Evolutionary conservation across 1,140 invertebrate genomes (phyloP).

Genomic region (Drosophila takahashii): DNA sequence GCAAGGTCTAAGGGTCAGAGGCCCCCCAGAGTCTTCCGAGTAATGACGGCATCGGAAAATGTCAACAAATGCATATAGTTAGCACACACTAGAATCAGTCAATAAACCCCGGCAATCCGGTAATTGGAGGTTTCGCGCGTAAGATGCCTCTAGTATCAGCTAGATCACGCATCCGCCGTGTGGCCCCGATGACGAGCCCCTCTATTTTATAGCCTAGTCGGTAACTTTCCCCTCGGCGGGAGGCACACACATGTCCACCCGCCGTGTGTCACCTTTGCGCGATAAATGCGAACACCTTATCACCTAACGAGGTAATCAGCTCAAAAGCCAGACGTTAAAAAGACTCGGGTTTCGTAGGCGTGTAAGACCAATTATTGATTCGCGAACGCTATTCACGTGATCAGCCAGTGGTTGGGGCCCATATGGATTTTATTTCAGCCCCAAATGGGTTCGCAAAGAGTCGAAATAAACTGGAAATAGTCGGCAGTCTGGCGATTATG

Average conservation of each 20-base stretch:
- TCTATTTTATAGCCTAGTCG: slow-evolving; percentile 16
- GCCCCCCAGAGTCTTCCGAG: neutral
- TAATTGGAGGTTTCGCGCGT: slow-evolving; percentile 24
- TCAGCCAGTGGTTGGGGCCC: slow-evolving; percentile 33
- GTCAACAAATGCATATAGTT: slow-evolving; percentile 33
- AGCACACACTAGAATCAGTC: slow-evolving; percentile 6
- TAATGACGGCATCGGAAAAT: slow-evolving; percentile 25
- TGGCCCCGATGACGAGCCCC: slow-evolving; percentile 57
- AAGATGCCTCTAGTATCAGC: slow-evolving; percentile 13
- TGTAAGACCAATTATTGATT: slow-evolving; percentile 39
- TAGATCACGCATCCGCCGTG: slow-evolving; percentile 52
- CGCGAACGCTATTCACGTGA: slow-evolving; percentile 51
- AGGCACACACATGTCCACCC: neutral
- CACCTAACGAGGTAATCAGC: slow-evolving; percentile 13
- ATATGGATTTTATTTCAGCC: neutral
- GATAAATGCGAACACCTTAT: slow-evolving; percentile 26
- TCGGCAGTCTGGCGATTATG: slow-evolving; percentile 31
- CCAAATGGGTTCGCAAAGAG: slow-evolving; percentile 12
- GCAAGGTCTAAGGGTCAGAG: slow-evolving; percentile 8
- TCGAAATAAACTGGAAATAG: slow-evolving; percentile 17
- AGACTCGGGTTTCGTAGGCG: slow-evolving; percentile 18
- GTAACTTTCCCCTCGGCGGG: slow-evolving; percentile 55
- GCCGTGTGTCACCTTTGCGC: slow-evolving; percentile 25
- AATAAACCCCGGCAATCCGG: slow-evolving; percentile 16
- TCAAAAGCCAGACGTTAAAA: slow-evolving; percentile 9